Evolutionary conservation across 1,140 invertebrate genomes (phyloP), one percentile per base, ranked within the genome.

Genomic region (Idris sp.): DNA sequence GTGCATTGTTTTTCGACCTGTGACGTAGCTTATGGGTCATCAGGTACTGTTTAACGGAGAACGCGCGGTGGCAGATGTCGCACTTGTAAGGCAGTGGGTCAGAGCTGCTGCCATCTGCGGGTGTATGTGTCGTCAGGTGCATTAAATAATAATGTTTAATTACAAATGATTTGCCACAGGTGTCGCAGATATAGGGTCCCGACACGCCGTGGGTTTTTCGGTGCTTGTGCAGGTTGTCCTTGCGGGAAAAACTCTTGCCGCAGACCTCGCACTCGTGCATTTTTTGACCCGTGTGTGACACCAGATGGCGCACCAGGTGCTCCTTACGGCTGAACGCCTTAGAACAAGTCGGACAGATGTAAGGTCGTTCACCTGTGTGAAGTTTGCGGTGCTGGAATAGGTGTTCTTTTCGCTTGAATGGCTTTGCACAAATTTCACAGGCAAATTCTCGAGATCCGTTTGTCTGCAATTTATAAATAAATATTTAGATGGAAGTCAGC

Each of bases 351-450:
- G 89, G 89, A 54, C 93, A 94, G 38, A 91, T 89, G 59, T 92
- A 94, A 0, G 93, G 92, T 2, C 92, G 84, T 73, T 93, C 93
- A 0, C 95, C 95, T 1, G 92, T 95, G 81, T 97, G 94, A 8
- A 91, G 85, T 75, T 91, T 89, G n/a, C 89, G 83, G 73, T 91
- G 91, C 25, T 91, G 91, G 65, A 90, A 90, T 4, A 91, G 78
- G 74, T 91, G 90, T 74, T 91, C 90, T 84, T 90, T 89, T 58
- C 90, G 79, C 79, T 90, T 91, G 54, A 91, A 91, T 1, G 85
- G 87, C 61, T 91, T 91, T 2, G 81, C 83, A 75, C 90, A 91
- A 18, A 90, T 83, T 33, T 91, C 90, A 75, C 90, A 91, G 22
- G 81, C 81, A 54, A 89, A 88, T 28, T 64, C 62, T 2, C 79